phyloP scores from a whole-genome alignment of 1,140 invertebrate genomes.

The Akabosia matsudoensis region DNA sequence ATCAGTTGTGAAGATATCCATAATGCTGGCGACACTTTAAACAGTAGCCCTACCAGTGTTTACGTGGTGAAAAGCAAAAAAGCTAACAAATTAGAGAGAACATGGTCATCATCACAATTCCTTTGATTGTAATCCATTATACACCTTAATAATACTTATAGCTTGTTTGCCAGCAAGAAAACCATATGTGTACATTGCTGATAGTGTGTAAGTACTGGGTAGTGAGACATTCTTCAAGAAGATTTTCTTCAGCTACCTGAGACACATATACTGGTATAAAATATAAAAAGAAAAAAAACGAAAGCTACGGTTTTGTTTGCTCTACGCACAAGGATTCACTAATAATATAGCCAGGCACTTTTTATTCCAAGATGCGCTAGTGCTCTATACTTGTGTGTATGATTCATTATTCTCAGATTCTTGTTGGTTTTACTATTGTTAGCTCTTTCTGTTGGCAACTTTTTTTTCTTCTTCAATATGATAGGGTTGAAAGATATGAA shows the following conservation, averaged over 20 bases:
- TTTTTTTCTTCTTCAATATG: too few relatives aligned
- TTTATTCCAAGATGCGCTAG: too few relatives aligned
- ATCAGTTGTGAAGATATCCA: not conserved
- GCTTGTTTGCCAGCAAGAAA: not conserved
- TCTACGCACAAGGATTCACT: too few relatives aligned
- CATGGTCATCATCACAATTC: not conserved
- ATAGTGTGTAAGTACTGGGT: too few relatives aligned
- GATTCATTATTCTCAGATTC: not conserved
- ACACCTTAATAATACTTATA: conserved; percentile 5
- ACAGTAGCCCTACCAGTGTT: not conserved
- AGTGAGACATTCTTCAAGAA: too few relatives aligned
- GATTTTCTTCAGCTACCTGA: too few relatives aligned
- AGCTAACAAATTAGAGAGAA: not conserved
- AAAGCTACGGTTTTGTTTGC: too few relatives aligned
- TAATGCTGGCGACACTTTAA: not conserved
- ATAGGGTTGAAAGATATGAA: not conserved
- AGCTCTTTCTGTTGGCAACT: not conserved
- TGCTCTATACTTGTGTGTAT: not conserved
- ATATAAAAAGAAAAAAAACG: not conserved
- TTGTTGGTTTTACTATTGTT: conserved; percentile 17
- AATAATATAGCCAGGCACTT: too few relatives aligned
- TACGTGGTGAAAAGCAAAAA: not conserved
- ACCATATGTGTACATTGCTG: too few relatives aligned
- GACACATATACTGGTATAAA: too few relatives aligned
- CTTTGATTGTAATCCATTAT: conserved; percentile 11